Conservation (phyloP, 1,140 invertebrate genomes). For the Cotesia vestalis region DNA sequence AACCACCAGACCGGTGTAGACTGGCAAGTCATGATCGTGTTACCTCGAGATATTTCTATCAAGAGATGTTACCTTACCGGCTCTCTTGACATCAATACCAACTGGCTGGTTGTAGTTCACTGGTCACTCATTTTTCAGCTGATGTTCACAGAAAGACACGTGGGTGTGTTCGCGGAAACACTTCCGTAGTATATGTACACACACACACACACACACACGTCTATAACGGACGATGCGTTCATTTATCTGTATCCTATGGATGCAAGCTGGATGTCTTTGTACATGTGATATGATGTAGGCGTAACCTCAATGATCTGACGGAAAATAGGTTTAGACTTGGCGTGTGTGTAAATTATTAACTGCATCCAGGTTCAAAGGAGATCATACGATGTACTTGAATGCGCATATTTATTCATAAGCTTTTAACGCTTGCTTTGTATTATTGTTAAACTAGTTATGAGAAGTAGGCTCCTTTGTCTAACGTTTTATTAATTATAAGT, state of each 20-base stretch:
- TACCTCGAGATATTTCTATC: constrained; percentile 12
- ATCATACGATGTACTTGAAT: too few relatives aligned
- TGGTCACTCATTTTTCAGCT: background rate
- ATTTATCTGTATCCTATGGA: background rate
- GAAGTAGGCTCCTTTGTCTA: constrained; percentile 27
- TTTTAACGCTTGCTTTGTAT: background rate
- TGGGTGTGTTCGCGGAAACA: constrained; percentile 18
- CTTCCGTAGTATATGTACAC: constrained; percentile 8
- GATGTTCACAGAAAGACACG: background rate
- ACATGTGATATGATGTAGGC: constrained; percentile 11
- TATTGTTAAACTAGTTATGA: constrained; percentile 2
- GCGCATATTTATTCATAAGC: constrained; percentile 24
- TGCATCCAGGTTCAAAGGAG: constrained; percentile 4
- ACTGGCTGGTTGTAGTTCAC: background rate
- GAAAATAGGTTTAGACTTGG: constrained; percentile 5
- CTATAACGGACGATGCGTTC: background rate
- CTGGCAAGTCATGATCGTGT: constrained; percentile 29
- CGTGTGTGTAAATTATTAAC: too few relatives aligned
- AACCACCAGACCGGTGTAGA: constrained; percentile 25
- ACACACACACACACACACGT: background rate
- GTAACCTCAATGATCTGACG: constrained; percentile 20
- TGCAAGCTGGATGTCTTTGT: background rate
- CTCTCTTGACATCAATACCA: background rate
- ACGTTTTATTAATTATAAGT: background rate
- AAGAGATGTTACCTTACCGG: constrained; percentile 14